Evolutionary conservation across 1,140 invertebrate genomes (phyloP).

Genomic region (Achroia grisella): DNA sequence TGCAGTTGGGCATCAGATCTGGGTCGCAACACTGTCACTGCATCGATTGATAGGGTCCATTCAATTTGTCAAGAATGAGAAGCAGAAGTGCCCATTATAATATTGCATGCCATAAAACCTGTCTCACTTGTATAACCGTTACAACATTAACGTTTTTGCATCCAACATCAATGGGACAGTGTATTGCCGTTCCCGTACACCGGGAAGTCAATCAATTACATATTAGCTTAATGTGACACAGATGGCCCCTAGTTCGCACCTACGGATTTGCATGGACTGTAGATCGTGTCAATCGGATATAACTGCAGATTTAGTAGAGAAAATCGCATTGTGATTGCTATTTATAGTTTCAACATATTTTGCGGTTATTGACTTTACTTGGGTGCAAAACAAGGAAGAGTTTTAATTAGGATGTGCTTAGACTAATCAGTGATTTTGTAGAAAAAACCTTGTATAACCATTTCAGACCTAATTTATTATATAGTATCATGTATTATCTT

Average conservation of each 20-base stretch:
- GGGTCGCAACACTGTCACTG: conserved; percentile 20
- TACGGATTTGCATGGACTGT: conserved; percentile 42
- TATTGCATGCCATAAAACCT: conserved; percentile 41
- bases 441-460: no score
- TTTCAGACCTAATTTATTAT: no score
- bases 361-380: no score
- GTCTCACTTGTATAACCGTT: conserved; percentile 36
- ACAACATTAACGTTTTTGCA: conserved; percentile 67
- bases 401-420: no score
- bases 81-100: conserved; percentile 12
- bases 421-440: no score
- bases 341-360: conserved; percentile 27
- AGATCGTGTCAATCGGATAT: conserved; percentile 8
- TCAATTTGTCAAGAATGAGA: conserved; percentile 35
- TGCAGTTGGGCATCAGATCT: conserved; percentile 16
- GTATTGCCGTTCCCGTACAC: conserved; percentile 34
- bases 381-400: no score
- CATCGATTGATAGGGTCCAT: conserved; percentile 25
- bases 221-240: conserved; percentile 67
- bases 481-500: no score
- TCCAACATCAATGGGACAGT: conserved; percentile 54
- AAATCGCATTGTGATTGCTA: conserved; percentile 43
- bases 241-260: conserved; percentile 39
- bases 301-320: conserved; percentile 31
- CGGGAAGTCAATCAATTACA: conserved; percentile 66